These are phyloP conservation scores for Recurvirostra avosetta DNA, from an alignment of 2,113 vertebrate species.

Conservation along the genomic window DNA sequence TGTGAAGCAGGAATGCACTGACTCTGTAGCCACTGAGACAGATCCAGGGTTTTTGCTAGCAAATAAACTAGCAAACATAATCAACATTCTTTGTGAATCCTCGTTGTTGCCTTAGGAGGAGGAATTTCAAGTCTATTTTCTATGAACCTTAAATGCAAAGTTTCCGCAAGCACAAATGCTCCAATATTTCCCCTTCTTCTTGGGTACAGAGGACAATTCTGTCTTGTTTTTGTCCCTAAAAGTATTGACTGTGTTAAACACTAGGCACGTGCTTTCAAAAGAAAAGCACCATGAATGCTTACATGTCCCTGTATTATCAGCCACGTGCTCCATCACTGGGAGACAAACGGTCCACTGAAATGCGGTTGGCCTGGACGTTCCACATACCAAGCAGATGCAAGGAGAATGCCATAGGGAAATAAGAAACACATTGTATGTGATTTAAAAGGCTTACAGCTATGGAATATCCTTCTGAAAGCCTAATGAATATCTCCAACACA, in stretches of 20 bases:
- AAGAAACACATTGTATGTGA: slow-evolving; percentile 86
- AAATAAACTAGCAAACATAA: not conserved
- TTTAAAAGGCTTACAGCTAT: slow-evolving; percentile 86
- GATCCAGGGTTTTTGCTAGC: not conserved
- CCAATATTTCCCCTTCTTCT: not conserved
- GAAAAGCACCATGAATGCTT: slow-evolving; percentile 76
- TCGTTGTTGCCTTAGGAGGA: not conserved
- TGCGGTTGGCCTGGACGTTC: slow-evolving; percentile 68
- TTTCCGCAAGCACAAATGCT: not conserved
- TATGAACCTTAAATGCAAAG: not conserved
- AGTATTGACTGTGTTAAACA: slow-evolving; percentile 48
- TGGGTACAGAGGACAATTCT: slow-evolving; percentile 4
- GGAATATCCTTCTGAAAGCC: slow-evolving; percentile 80
- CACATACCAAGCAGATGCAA: slow-evolving; percentile 77
- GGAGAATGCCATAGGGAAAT: slow-evolving; percentile 74
- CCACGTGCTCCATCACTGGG: slow-evolving; percentile 82
- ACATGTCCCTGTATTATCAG: slow-evolving; percentile 78
- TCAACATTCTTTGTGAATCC: not conserved
- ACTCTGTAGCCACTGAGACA: not conserved
- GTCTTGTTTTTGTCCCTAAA: slow-evolving; percentile 42
- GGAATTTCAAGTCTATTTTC: slow-evolving; percentile 5
- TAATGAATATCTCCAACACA: slow-evolving; percentile 81
- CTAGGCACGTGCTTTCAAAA: slow-evolving; percentile 66
- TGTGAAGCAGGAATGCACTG: not conserved
- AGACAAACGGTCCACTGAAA: slow-evolving; percentile 79